A percentile compares a stretch with the other conserved stretches of the same genome.
phyloP scores from a whole-genome alignment of 2,113 vertebrate genomes.

The Lipotes vexillifer region DNA sequence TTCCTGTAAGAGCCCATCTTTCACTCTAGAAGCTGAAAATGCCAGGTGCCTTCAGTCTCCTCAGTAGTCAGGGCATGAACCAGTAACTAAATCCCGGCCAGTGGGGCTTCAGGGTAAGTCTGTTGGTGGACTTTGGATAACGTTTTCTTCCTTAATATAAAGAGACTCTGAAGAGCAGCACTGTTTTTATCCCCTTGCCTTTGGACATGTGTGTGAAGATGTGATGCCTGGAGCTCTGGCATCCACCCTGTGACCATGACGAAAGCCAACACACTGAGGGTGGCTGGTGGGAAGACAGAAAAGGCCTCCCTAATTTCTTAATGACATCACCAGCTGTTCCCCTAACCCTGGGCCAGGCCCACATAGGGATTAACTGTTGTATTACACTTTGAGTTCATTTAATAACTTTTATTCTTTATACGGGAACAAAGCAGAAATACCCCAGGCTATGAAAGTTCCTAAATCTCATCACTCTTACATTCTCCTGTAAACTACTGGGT shows the following conservation, averaged over 20 bases:
- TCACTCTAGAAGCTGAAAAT: neutral
- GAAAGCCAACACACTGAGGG: neutral
- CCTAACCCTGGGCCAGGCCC: neutral
- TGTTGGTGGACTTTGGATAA: neutral
- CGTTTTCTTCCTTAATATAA: neutral
- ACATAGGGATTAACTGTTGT: neutral
- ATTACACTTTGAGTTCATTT: neutral
- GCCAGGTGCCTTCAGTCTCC: neutral
- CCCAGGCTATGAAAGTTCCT: neutral
- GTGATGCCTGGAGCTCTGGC: neutral
- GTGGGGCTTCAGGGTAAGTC: neutral
- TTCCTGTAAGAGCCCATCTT: neutral
- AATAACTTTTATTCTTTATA: neutral
- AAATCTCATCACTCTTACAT: neutral
- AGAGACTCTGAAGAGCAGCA: neutral
- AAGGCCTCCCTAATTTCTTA: neutral
- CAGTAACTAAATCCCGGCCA: neutral
- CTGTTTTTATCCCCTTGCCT: neutral
- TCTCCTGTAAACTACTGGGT: neutral
- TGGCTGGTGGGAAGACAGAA: accelerated
- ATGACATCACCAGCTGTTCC: neutral
- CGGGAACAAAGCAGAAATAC: neutral
- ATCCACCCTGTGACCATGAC: neutral
- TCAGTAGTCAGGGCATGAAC: neutral
- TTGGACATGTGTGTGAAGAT: neutral